Evolutionary conservation across 2,888 invertebrate genomes (phyloP).

Genomic region (Ypsolopha scabrella): DNA sequence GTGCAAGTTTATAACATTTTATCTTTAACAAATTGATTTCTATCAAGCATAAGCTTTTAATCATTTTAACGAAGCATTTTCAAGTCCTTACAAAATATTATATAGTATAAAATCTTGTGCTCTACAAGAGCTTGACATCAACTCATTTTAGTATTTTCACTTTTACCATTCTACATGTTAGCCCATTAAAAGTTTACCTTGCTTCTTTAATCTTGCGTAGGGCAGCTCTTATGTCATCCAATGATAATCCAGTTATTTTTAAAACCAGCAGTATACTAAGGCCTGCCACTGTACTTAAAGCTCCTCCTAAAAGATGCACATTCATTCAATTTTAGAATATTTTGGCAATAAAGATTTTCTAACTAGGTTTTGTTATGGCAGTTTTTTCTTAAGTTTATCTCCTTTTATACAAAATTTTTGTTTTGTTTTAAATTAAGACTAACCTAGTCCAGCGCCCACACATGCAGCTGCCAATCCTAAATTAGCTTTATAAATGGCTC

Average conservation of each 20-base stretch:
- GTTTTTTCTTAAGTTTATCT: too few species aligned
- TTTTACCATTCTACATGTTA: too few species aligned
- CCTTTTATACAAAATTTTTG: too few species aligned
- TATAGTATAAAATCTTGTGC: constrained; percentile 1
- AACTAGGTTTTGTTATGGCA: too few species aligned
- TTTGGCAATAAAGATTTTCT: neutral
- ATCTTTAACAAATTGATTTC: too few species aligned
- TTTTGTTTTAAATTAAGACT: constrained; percentile 1
- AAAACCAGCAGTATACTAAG: constrained; percentile 62
- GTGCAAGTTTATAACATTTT: too few species aligned
- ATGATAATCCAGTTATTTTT: constrained; percentile 68
- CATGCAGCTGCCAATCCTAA: constrained; percentile 76
- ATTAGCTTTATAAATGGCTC: constrained; percentile 75
- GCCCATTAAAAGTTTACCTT: constrained; percentile 37
- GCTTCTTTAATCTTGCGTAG: constrained; percentile 58
- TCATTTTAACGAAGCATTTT: too few species aligned
- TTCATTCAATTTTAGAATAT: neutral
- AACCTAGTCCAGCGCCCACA: constrained; percentile 77
- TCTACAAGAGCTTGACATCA: neutral
- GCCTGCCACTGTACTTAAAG: constrained; percentile 74
- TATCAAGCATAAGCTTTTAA: too few species aligned
- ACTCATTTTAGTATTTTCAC: neutral
- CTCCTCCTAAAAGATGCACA: constrained; percentile 49
- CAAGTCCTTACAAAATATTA: too few species aligned
- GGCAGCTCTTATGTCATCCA: constrained; percentile 74